Base-by-base conservation (phyloP, 2,888 invertebrate species). In the Odiellus spinosus region DNA sequence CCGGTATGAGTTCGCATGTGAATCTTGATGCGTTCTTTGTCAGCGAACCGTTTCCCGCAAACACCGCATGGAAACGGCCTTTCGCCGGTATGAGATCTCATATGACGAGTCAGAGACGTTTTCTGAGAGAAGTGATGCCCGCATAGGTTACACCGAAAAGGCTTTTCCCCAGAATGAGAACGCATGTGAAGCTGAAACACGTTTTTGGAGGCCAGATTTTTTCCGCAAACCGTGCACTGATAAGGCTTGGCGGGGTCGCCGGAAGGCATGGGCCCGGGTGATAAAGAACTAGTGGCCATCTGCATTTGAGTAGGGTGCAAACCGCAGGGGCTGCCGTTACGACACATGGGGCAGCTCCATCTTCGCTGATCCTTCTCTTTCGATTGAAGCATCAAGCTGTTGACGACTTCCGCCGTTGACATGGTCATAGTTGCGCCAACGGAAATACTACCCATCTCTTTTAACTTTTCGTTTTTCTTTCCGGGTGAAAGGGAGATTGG, bases 61-160 rank as follows among this genome's bases (percentile, higher is more conserved):
- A 55, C 56, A 35, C 54, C 53, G 46, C 58, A 58, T 17, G 58
- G 58, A 47, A 57, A 58, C n/a, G 58, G 58, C 8, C 58, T 53
- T 45, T 58, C 54, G 38, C 66, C 66, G 48, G 61, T 63, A 47
- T 67, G 65, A 58, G 61, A 68, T 59, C 71, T 63, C 47, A 78
- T 73, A 61, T 86, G 85, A 43, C 82, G 65, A 3, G 76, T 80
- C 36, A 83, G 71, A 51, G 82, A 80, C 0, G 82, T 81, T 64
- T 80, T 81, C 62, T 82, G 80, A 8, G 78, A 76, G 62, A 84
- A 84, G 56, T 72, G 72, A 59, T 79, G 77, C 33, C 76, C 76
- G 64, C 84, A 84, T 34, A 76, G 69, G 49, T 76, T 75, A 59
- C 82, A 82, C 5, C 71, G 67, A 64, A 74, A 78, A 59, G 75